phyloP scores from a whole-genome alignment of 2,797 vertebrate species.

The Phalloptychus januarius region DNA sequence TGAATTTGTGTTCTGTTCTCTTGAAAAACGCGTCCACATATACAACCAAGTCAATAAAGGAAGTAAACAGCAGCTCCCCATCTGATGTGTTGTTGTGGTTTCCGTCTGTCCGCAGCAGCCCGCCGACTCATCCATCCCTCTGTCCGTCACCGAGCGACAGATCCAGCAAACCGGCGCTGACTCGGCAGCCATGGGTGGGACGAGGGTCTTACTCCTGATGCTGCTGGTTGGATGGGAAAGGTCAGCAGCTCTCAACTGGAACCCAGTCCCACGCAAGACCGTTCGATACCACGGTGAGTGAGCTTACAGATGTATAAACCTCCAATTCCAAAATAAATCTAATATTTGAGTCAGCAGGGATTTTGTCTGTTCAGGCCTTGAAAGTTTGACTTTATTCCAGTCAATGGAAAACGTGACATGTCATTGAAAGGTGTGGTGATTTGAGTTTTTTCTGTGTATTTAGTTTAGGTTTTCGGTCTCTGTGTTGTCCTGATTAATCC shows the following conservation, averaged over 20 bases:
- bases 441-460: too few species aligned
- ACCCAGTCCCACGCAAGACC: constrained; percentile 83
- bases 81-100: constrained; percentile 55
- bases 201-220: constrained; percentile 76
- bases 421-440: too few species aligned
- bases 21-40: constrained; percentile 43
- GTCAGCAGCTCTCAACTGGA: constrained; percentile 81
- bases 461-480: too few species aligned
- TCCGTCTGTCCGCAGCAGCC: constrained; percentile 46
- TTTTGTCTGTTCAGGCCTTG: not conserved
- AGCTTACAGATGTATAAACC: constrained; percentile 8
- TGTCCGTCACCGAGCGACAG: constrained; percentile 33
- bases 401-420: not conserved
- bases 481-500: too few species aligned
- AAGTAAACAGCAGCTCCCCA: constrained; percentile 39
- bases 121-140: constrained; percentile 50
- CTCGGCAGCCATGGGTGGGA: constrained; percentile 71
- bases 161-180: constrained; percentile 40
- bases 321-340: not conserved
- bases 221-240: constrained; percentile 77
- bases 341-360: not conserved
- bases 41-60: constrained; percentile 51
- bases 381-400: not conserved
- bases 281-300: constrained; percentile 80
- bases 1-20: constrained; percentile 26